Evolutionary conservation across 2,113 vertebrate species (phyloP).

Genomic region (Sterrhoptilus dennistouni): DNA sequence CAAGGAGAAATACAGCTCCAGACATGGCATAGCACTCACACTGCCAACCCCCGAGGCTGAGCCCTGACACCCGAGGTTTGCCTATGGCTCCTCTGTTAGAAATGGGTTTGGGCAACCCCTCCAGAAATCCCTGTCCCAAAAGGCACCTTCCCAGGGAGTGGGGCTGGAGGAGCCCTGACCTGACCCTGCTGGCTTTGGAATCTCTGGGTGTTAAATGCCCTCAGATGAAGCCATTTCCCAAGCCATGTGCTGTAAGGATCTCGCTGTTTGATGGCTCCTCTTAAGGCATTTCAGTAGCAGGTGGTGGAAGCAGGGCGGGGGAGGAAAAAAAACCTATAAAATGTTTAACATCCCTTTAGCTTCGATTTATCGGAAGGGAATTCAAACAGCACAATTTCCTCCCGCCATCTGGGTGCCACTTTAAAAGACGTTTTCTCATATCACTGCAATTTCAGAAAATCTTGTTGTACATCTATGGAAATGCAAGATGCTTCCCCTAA

Average conservation of each 20-base stretch:
- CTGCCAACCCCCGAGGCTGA: neutral
- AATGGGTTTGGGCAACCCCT: neutral
- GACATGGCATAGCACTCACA: rapidly evolving
- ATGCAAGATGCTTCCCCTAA: constrained; percentile 17
- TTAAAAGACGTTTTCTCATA: constrained; percentile 48
- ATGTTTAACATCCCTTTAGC: constrained; percentile 43
- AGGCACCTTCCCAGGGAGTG: neutral
- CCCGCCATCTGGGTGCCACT: constrained; percentile 53
- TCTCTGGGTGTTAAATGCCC: neutral
- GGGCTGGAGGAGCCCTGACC: neutral
- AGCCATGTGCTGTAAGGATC: neutral
- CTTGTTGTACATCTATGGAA: constrained; percentile 36
- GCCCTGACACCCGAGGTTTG: neutral
- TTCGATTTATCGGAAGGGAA: constrained; percentile 29
- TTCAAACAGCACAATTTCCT: constrained; percentile 43
- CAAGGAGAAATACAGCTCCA: neutral
- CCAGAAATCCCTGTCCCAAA: neutral
- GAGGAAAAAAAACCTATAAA: neutral
- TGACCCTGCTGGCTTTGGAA: neutral
- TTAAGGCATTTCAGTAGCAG: neutral
- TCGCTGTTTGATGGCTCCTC: neutral
- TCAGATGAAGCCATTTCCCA: neutral
- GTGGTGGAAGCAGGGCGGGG: neutral
- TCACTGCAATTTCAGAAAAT: constrained; percentile 47
- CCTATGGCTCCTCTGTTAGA: neutral